These are phyloP conservation scores for Corydoras maculifer DNA, from an alignment of 2,113 vertebrate genomes.

Conservation along the genomic window DNA sequence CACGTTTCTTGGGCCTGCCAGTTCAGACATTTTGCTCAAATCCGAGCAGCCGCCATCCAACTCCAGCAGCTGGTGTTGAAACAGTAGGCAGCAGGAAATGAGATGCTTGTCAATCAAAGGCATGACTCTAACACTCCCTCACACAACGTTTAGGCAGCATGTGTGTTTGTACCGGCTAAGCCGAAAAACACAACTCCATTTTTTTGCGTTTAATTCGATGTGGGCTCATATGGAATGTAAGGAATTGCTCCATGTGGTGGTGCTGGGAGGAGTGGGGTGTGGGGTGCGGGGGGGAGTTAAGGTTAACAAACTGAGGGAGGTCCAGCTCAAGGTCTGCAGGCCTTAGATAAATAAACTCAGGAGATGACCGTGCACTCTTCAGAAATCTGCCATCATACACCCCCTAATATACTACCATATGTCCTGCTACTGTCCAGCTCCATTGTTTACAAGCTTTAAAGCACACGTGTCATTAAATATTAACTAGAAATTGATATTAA, in stretches of 20 bases:
- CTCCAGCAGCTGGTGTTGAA: constrained; percentile 15
- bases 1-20: neutral
- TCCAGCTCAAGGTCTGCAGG: constrained; percentile 71
- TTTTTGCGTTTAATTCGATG: constrained; percentile 45
- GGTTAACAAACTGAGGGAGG: constrained; percentile 82
- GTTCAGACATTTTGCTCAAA: neutral
- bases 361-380: constrained; percentile 72
- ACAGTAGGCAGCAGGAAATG: constrained; percentile 12
- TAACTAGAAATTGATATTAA: too few relatives aligned
- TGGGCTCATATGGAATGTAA: constrained; percentile 71
- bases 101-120: constrained; percentile 11
- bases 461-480: too few relatives aligned
- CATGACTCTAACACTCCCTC: neutral
- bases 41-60: neutral
- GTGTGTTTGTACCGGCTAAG: constrained; percentile 13
- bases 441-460: too few relatives aligned
- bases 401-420: constrained; percentile 39
- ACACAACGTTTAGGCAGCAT: neutral
- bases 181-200: constrained; percentile 10
- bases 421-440: too few relatives aligned
- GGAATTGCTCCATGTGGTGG: constrained; percentile 70
- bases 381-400: constrained; percentile 72
- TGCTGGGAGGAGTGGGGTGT: constrained; percentile 9
- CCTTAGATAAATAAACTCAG: constrained; percentile 75
- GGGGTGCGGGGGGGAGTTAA: constrained; percentile 67